A percentile compares a stretch with the other conserved stretches of the same genome.
Evolutionary conservation across 2,797 vertebrate species (phyloP).

Genomic region (Moxostoma hubbsi): DNA sequence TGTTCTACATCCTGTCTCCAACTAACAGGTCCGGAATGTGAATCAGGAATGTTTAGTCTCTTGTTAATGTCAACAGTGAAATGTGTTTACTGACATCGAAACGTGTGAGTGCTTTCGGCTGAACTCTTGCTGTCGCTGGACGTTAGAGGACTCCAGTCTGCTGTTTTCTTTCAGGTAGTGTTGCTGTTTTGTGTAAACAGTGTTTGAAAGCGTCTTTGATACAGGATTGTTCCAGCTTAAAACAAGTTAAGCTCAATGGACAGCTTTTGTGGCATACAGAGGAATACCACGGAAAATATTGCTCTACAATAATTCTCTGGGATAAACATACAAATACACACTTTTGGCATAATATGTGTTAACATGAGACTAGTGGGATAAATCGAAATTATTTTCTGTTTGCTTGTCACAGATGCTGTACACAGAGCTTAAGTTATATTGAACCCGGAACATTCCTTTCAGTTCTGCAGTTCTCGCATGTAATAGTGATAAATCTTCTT

Average conservation of each 20-base stretch:
- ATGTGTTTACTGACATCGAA: slow-evolving; percentile 20
- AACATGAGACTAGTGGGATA: too few species aligned
- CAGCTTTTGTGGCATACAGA: neutral
- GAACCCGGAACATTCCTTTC: too few species aligned
- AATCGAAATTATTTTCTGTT: too few species aligned
- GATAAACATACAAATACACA: too few species aligned
- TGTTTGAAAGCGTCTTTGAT: neutral
- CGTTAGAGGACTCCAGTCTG: slow-evolving; percentile 1
- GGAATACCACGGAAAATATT: neutral
- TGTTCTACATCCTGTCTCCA: neutral
- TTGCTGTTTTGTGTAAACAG: slow-evolving; percentile 31
- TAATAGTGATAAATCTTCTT: slow-evolving; percentile 45
- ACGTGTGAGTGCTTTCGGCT: neutral
- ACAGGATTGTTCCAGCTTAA: slow-evolving; percentile 7
- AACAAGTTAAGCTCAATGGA: slow-evolving; percentile 1
- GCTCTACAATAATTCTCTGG: too few species aligned
- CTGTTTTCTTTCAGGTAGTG: slow-evolving; percentile 45
- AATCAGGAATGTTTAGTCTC: neutral
- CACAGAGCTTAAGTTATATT: too few species aligned
- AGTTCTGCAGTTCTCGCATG: slow-evolving; percentile 6
- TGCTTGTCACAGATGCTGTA: too few species aligned
- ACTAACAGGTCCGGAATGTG: slow-evolving; percentile 7
- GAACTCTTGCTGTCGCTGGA: neutral
- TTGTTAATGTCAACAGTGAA: slow-evolving; percentile 34
- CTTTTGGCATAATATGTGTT: too few species aligned